Evolutionary conservation across 2,113 vertebrate genomes (phyloP).

Genomic region (Scolopax mira): DNA sequence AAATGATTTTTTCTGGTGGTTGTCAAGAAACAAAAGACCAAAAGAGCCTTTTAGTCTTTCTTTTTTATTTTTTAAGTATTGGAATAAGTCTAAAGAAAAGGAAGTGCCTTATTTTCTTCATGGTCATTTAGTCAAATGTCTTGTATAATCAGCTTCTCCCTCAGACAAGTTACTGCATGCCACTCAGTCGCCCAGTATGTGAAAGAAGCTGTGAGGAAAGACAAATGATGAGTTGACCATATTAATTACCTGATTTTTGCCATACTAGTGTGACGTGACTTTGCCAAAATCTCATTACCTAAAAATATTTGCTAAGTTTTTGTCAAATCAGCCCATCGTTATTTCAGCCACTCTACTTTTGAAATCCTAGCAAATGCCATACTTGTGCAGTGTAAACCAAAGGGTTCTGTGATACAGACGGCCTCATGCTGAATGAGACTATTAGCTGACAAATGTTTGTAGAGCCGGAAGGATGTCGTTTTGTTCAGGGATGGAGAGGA

Average conservation of each 20-base stretch:
- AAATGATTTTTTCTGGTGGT: slow-evolving; percentile 88
- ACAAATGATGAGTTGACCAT: slow-evolving; percentile 75
- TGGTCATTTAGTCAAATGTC: slow-evolving; percentile 85
- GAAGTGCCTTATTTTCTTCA: slow-evolving; percentile 94
- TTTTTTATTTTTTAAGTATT: slow-evolving; percentile 85
- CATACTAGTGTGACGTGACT: slow-evolving; percentile 68
- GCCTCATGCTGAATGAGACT: slow-evolving; percentile 45
- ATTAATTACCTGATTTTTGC: slow-evolving; percentile 73
- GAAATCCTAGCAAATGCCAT: slow-evolving; percentile 37
- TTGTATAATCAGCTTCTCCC: slow-evolving; percentile 80
- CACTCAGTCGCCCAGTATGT: slow-evolving; percentile 77
- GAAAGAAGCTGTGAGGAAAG: slow-evolving; percentile 72
- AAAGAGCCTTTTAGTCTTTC: slow-evolving; percentile 88
- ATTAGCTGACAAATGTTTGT: slow-evolving; percentile 51
- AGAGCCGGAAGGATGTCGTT: slow-evolving; percentile 38
- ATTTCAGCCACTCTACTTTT: slow-evolving; percentile 62
- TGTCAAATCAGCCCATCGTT: slow-evolving; percentile 60
- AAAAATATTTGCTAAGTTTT: slow-evolving; percentile 69
- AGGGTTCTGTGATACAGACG: slow-evolving; percentile 62
- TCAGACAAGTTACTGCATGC: slow-evolving; percentile 77
- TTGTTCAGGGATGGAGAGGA: slow-evolving; percentile 29
- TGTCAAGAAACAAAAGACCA: slow-evolving; percentile 90
- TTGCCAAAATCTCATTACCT: slow-evolving; percentile 75
- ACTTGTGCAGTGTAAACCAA: slow-evolving; percentile 64
- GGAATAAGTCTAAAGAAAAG: slow-evolving; percentile 89